These are phyloP conservation scores for Leptoclinus maculatus DNA, from an alignment of 2,797 vertebrate species.

Conservation along the genomic window DNA sequence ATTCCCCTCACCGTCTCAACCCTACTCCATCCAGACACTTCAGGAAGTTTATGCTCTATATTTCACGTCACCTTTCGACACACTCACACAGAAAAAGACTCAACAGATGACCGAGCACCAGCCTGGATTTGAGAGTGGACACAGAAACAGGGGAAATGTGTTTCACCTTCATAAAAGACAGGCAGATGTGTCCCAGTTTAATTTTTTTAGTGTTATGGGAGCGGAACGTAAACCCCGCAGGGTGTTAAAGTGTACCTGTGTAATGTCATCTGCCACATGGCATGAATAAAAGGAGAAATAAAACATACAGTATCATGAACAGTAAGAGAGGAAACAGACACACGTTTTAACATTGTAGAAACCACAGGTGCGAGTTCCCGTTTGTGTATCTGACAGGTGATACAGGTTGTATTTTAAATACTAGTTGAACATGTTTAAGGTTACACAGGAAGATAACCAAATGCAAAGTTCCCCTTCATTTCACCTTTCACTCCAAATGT, in stretches of 20 bases:
- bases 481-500: background rate
- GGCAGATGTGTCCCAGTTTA: constrained; percentile 31
- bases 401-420: background rate
- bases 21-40: constrained; percentile 20
- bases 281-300: constrained; percentile 13
- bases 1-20: background rate
- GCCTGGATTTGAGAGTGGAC: constrained; percentile 29
- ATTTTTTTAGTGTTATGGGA: constrained; percentile 33
- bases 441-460: background rate
- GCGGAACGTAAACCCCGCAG: constrained; percentile 15
- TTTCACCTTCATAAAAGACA: constrained; percentile 50
- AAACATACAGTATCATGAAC: background rate
- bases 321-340: background rate
- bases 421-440: background rate
- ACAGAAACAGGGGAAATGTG: constrained; percentile 24
- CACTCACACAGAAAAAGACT: constrained; percentile 32
- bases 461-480: background rate
- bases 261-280: constrained; percentile 26
- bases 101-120: constrained; percentile 48
- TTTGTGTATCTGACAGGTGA: constrained; percentile 17
- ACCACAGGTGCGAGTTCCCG: constrained; percentile 9
- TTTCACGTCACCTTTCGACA: constrained; percentile 51
- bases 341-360: background rate
- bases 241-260: constrained; percentile 24
- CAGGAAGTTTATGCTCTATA: constrained; percentile 29